Base-by-base conservation (phyloP, 2,113 vertebrate species). In the Enhydra lutris region DNA sequence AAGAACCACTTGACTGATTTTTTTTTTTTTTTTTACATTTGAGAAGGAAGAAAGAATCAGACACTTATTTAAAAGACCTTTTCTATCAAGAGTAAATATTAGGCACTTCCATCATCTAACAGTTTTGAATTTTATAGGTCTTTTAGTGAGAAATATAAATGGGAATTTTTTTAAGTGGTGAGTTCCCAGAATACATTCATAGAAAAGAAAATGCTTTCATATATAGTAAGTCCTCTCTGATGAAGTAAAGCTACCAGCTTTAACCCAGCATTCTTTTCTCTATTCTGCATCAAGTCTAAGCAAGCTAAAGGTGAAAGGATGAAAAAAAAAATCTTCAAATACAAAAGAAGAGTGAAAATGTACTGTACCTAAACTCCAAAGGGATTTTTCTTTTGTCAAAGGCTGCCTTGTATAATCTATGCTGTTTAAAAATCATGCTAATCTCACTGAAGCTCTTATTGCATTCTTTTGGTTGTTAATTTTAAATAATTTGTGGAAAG, bases 11-110 rank as follows among this genome's bases (percentile, higher is more conserved):
- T 93, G 63, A 94, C 36, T 88, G 59, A 59, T 39, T 80, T 84
- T 52, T 91, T 85, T 39, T 81, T 39, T 80, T 84, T 52, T 71
- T 81, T 89, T 89, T 78, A 5, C 63, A 91, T 78, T 85, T 91
- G 59, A 95, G 36, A 89, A 97, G 42, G 83, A 94, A 97, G 80
- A 95, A 93, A 83, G 59, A 80, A 92, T 71, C 61, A 90, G 31
- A 45, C 36, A 88, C 24, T 73, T 81, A 86, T 71, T 93, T 63
- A 85, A 94, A 97, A 96, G 20, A 50, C 50, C 85, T 91, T 24
- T 71, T 93, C n/a, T 79, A 93, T 69, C 55, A 93, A 50, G 9
- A 89, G 47, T 93, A 95, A 97, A 67, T 94, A 93, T 85, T 97
- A 89, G 76, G 36, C 57, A 69, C 39, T 95, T 94, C n/a, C 39